These are phyloP conservation scores for Osmoderma eremita DNA, from an alignment of 2,888 invertebrate species.

Conservation along the genomic window DNA sequence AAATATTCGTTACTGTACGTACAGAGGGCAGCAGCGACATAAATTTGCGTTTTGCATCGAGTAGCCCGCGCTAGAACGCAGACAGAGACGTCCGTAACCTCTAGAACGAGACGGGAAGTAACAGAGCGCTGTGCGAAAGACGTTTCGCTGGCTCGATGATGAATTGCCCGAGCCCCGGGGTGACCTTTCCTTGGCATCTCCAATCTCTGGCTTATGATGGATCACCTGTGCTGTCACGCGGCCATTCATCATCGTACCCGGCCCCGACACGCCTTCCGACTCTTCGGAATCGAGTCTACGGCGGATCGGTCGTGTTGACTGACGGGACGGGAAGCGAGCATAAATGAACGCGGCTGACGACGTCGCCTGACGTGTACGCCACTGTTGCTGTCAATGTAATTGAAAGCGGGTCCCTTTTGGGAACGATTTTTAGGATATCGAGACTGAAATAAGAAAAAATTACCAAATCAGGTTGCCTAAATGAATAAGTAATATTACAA, in stretches of 20 bases:
- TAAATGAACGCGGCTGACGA: constrained; percentile 27
- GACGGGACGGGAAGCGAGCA: neutral
- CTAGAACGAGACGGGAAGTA: neutral
- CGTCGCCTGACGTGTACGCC: constrained; percentile 10
- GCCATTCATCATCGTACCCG: constrained; percentile 61
- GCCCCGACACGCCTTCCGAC: constrained; percentile 38
- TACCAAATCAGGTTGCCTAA: no score
- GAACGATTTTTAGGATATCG: neutral
- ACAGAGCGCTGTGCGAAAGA: no score
- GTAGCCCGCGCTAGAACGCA: neutral
- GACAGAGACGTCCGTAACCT: neutral
- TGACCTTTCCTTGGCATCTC: constrained; percentile 59
- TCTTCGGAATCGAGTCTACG: constrained; percentile 12
- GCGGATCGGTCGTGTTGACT: constrained; percentile 9
- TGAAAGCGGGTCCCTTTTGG: constrained; percentile 16
- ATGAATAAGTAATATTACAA: no score
- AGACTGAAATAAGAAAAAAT: no score
- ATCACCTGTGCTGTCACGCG: constrained; percentile 63
- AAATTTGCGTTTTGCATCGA: constrained; percentile 23
- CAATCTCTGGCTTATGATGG: constrained; percentile 65
- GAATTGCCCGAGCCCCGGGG: constrained; percentile 51
- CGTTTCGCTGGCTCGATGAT: constrained; percentile 48
- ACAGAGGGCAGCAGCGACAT: neutral
- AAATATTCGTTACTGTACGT: no score
- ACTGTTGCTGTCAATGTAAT: constrained; percentile 32